Evolutionary conservation across 2,113 vertebrate species (phyloP), one percentile per base, ranked within the genome.

Genomic region (Cervus canadensis): DNA sequence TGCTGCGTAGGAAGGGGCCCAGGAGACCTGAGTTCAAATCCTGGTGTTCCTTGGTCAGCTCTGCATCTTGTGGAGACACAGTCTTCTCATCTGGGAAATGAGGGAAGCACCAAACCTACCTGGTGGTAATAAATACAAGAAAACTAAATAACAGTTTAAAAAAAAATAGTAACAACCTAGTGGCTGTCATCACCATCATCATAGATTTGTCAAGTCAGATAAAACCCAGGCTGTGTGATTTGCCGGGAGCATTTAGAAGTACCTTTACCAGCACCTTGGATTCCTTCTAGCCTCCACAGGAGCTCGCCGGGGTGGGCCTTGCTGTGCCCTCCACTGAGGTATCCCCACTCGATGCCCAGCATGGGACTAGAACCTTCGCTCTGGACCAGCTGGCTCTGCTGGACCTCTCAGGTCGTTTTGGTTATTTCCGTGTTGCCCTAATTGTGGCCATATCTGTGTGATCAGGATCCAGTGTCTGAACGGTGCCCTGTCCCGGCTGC

Each of bases 131-230:
- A 43, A 43, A 76, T 76, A 26, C 7, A 76, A 76, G 36, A 74
- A 74, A 74, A 74, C 13, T 43, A 74, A 74, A 67, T 67, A n/a
- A 67, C 19, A 64, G 6, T 40, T 43, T 1, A 40, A 74, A 3
- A 5, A 14, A 57, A n/a, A 7, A 14, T 15, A 12, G 0, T 15
- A 52, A 6, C 30, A 2, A 60, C 11, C 52, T n/a, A 2, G 54
- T 28, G 9, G 21, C 8, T 0, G 0, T n/a, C 4, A 0, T 81
- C 21, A 67, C 59, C n/a, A 1, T 33, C 85, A 0, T 11, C 16
- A 1, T 14, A 21, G 11, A 43, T 15, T 15, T 48, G 36, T 33
- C 56, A 6, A 7, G 3, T 12, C 83, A 52, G 30, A 36, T 13
- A 33, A 15, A 89, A 16, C 14, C 60, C 48, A 26, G 10, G 26